These are phyloP conservation scores for Drosophila nebulosa DNA, from an alignment of 1,140 invertebrate species.

Conservation along the genomic window DNA sequence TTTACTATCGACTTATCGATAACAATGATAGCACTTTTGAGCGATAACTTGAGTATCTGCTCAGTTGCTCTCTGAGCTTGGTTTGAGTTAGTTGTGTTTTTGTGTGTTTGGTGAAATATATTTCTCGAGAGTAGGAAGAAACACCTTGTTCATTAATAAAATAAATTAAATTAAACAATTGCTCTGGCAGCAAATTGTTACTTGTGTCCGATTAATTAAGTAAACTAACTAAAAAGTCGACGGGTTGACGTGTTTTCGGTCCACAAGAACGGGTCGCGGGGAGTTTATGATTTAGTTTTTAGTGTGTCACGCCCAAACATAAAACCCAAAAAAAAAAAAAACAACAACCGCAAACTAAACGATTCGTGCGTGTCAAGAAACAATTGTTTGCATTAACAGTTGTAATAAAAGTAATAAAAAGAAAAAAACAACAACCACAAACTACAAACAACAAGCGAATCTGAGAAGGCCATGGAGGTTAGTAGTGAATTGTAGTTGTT, in stretches of 20 bases:
- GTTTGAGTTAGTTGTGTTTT: conserved; percentile 31
- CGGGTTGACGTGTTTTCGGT: conserved; percentile 26
- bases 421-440: conserved; percentile 21
- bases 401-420: conserved; percentile 13
- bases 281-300: conserved; percentile 30
- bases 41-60: conserved; percentile 1
- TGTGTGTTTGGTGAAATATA: conserved; percentile 12
- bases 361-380: conserved; percentile 56
- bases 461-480: conserved; percentile 56
- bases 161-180: conserved; percentile 17
- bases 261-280: conserved; percentile 9
- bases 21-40: neutral
- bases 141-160: neutral
- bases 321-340: conserved; percentile 31
- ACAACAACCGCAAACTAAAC: conserved; percentile 3
- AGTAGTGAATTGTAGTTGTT: conserved; percentile 25
- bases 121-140: neutral
- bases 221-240: conserved; percentile 22
- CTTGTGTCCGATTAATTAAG: conserved; percentile 1
- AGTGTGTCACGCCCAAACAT: conserved; percentile 68
- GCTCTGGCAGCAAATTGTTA: conserved; percentile 12
- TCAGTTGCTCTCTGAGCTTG: conserved; percentile 24
- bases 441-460: conserved; percentile 24
- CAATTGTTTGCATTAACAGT: conserved; percentile 12
- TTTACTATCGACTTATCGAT: neutral